Percentiles rank a stretch among this genome's conserved stretches.
phyloP scores from a whole-genome alignment of 2,113 vertebrate genomes.

The Seriola aureovittata region DNA sequence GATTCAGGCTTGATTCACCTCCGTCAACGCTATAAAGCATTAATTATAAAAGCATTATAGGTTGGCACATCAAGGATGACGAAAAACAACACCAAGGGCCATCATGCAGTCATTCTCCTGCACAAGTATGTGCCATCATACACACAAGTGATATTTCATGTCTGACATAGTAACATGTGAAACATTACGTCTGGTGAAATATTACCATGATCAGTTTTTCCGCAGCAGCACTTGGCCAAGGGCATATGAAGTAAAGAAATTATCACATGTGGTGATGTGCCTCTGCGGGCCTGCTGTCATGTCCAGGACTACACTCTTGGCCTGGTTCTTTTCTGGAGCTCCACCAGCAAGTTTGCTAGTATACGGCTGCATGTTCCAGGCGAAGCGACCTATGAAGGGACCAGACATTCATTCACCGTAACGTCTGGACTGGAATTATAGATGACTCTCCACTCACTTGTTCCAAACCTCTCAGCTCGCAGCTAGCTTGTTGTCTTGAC shows the following conservation, averaged over 20 bases:
- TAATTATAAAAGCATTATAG: neutral
- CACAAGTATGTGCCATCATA: neutral
- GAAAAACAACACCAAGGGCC: neutral
- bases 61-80: neutral
- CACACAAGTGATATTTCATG: neutral
- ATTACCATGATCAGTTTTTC: neutral
- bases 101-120: neutral
- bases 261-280: neutral
- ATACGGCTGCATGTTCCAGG: neutral
- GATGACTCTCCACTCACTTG: neutral
- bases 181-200: slow-evolving; percentile 3
- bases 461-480: neutral
- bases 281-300: slow-evolving; percentile 12
- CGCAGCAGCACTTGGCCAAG: neutral
- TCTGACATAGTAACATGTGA: neutral
- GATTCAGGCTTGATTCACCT: neutral
- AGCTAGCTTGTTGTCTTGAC: neutral
- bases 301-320: slow-evolving; percentile 3
- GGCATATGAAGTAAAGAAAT: neutral
- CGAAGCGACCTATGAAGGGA: neutral
- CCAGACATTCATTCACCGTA: neutral
- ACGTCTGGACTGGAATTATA: neutral
- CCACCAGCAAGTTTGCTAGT: neutral
- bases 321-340: neutral
- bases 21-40: neutral